Evolutionary conservation across 1,140 invertebrate genomes (phyloP).

Genomic region (Ips nitidus): DNA sequence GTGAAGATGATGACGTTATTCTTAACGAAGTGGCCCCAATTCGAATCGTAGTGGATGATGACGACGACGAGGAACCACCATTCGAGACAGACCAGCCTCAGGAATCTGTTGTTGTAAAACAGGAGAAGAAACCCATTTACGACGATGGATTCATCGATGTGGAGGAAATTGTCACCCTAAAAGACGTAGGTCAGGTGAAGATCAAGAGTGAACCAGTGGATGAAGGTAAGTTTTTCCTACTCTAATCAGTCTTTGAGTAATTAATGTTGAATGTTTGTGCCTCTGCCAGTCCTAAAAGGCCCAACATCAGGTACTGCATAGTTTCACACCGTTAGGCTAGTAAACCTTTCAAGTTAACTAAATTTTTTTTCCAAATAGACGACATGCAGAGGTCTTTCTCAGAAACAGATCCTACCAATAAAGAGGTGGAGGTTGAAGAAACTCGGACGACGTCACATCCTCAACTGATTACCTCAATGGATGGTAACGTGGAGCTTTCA

Average conservation of each 20-base stretch:
- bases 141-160: slow-evolving; percentile 55
- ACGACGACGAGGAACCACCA: slow-evolving; percentile 53
- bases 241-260: slow-evolving; percentile 19
- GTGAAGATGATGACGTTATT: slow-evolving; percentile 60
- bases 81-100: slow-evolving; percentile 44
- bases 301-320: too few relatives aligned
- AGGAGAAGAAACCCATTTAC: slow-evolving; percentile 49
- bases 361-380: too few relatives aligned
- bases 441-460: slow-evolving; percentile 60
- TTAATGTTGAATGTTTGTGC: slow-evolving; percentile 2
- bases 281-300: too few relatives aligned
- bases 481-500: slow-evolving; percentile 70
- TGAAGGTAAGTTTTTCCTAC: slow-evolving; percentile 53
- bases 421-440: too few relatives aligned
- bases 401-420: too few relatives aligned
- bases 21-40: slow-evolving; percentile 53
- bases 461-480: slow-evolving; percentile 66
- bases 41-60: slow-evolving; percentile 57
- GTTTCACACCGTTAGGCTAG: not conserved
- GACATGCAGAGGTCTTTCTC: too few relatives aligned
- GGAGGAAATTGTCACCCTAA: slow-evolving; percentile 44
- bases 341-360: not conserved
- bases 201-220: slow-evolving; percentile 64
- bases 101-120: slow-evolving; percentile 32
- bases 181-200: slow-evolving; percentile 52